A percentile compares a stretch with the other conserved stretches of the same genome.
Evolutionary conservation across 2,113 vertebrate genomes (phyloP).

Genomic region (Neodontobutis hainanensis): DNA sequence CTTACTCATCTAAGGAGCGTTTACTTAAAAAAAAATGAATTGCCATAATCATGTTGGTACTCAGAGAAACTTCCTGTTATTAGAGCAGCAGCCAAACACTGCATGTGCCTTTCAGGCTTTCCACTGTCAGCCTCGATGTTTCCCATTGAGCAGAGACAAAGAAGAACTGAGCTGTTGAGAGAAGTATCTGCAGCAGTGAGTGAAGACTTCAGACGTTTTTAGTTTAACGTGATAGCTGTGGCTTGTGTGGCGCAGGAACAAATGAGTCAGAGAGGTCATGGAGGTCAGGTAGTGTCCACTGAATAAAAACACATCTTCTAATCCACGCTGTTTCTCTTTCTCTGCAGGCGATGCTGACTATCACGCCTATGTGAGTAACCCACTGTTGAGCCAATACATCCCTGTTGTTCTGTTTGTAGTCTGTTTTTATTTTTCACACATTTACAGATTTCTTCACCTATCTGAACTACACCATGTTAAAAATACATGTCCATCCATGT

Average conservation of each 20-base stretch:
- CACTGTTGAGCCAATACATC: background rate
- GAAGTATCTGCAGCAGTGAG: background rate
- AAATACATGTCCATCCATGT: background rate
- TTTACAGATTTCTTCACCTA: background rate
- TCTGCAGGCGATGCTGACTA: constrained; percentile 54
- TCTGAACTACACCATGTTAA: background rate
- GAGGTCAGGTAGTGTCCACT: constrained; percentile 25
- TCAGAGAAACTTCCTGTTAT: constrained; percentile 69
- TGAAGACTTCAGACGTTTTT: background rate
- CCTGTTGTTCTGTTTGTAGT: background rate
- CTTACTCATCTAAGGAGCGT: background rate
- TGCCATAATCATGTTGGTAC: constrained; percentile 51
- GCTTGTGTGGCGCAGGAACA: background rate
- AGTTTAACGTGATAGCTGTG: background rate
- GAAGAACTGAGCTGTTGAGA: constrained; percentile 1
- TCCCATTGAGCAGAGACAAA: constrained; percentile 34
- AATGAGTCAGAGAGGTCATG: constrained; percentile 34
- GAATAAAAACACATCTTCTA: constrained; percentile 6
- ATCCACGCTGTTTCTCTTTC: constrained; percentile 23
- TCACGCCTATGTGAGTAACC: constrained; percentile 63
- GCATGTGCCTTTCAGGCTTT: constrained; percentile 26
- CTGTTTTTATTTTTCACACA: background rate
- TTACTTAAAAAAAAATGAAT: constrained; percentile 10
- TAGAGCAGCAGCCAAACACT: constrained; percentile 34
- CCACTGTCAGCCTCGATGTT: constrained; percentile 24